Base-by-base conservation (phyloP, 2,113 vertebrate genomes). In the Mus musculus region DNA sequence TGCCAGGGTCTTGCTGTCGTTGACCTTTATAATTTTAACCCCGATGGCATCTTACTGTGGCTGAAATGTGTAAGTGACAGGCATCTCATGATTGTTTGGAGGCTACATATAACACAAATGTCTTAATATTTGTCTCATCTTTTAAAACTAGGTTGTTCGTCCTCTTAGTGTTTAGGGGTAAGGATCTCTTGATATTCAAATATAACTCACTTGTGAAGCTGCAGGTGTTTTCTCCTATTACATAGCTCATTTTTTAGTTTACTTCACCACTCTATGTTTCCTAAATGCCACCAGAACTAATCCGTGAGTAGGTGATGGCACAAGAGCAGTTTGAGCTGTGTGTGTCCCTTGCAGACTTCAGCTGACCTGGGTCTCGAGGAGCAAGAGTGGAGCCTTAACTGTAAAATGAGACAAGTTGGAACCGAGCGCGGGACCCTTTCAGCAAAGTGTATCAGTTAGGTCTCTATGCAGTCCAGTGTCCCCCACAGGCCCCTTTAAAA, bases 141-240 rank as follows among this genome's bases (percentile, higher is more conserved):
- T 67, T 67, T 30, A 67, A 67, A 67, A 12, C 65, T 67, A 67
- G 65, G 28, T 67, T 67, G 65, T 12, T 30, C n/a, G 65, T 13
- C 65, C 65, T 65, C 63, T 28, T 82, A 65, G 61, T 87, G 28
- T 42, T 87, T 82, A 82, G 0, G 1, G 86, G 7, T 1, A 49
- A 93, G 72, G 24, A 49, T 92, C 89, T 97, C 85, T 89, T 67
- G 72, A 77, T 93, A 95, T 84, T 91, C 89, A 84, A 20, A 67
- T 93, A 67, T 7, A 30, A 42, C 54, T 91, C 12, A 16, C 49
- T 73, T 81, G 84, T 89, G 24, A 89, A 61, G 42, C 81, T 89
- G 16, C 2, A 78, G 33, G 69, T 78, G 42, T 63, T 94, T 97
- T 85, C 42, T 89, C 26, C 76, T 63, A 26, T 92, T 88, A 54